Evolutionary conservation across 2,888 invertebrate species (phyloP).

Genomic region (Idaea aversata): DNA sequence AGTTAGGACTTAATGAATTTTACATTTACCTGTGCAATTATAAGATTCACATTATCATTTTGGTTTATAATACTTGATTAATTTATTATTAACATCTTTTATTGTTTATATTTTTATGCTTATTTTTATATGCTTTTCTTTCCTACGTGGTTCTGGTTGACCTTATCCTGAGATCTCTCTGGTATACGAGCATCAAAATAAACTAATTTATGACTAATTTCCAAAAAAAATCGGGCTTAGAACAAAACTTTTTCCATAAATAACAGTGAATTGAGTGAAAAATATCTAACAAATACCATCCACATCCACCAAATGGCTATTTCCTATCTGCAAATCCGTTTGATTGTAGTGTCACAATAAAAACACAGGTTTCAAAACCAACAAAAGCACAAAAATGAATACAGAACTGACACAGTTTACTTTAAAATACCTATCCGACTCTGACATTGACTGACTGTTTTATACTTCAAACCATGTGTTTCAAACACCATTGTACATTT

Average conservation of each 20-base stretch:
- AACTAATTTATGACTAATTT: too few relatives aligned
- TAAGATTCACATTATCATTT: too few relatives aligned
- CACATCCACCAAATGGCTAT: background rate
- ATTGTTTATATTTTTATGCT: too few relatives aligned
- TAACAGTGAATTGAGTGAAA: background rate
- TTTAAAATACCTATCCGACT: conserved; percentile 35
- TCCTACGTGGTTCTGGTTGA: too few relatives aligned
- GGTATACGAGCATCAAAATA: too few relatives aligned
- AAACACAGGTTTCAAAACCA: conserved; percentile 8
- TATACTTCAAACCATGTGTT: conserved; percentile 23
- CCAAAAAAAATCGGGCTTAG: background rate
- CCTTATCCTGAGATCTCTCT: too few relatives aligned
- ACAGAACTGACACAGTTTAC: conserved; percentile 31
- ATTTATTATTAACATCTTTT: too few relatives aligned
- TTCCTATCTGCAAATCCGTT: conserved; percentile 9
- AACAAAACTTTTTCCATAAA: background rate
- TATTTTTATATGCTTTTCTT: too few relatives aligned
- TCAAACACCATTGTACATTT: too few relatives aligned
- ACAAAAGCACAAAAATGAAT: conserved; percentile 24
- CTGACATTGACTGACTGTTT: conserved; percentile 42
- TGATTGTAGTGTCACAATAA: conserved; percentile 19
- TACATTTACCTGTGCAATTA: too few relatives aligned
- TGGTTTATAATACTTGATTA: too few relatives aligned
- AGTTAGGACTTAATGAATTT: too few relatives aligned
- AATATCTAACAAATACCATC: background rate